Percentiles rank a stretch among this genome's conserved stretches.
Evolutionary conservation across 2,888 invertebrate genomes (phyloP).

Genomic region (Drosophila trichaetosa): DNA sequence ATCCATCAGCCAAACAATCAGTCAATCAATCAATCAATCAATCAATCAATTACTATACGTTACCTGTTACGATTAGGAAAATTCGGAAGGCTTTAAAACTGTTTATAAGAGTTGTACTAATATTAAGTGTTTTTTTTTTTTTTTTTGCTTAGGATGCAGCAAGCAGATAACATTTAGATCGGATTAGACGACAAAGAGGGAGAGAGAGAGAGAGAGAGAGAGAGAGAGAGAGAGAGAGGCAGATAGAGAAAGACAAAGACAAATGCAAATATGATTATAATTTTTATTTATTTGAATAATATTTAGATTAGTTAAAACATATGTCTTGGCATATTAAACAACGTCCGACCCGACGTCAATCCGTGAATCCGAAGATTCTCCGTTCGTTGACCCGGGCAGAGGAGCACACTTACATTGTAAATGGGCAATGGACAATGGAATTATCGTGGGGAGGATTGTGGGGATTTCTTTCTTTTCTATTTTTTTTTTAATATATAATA

Average conservation of each 20-base stretch:
- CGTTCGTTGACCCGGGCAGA: slow-evolving; percentile 14
- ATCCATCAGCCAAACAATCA: neutral
- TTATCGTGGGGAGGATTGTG: slow-evolving; percentile 4
- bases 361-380: slow-evolving; percentile 1
- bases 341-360: slow-evolving; percentile 19
- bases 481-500: slow-evolving; percentile 39
- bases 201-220: neutral
- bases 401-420: slow-evolving; percentile 54
- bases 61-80: neutral
- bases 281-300: slow-evolving; percentile 58
- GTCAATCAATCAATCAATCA: neutral
- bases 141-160: slow-evolving; percentile 6
- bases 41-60: neutral
- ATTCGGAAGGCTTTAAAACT: neutral
- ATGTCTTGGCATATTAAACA: slow-evolving; percentile 66
- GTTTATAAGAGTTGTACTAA: neutral
- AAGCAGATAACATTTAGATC: slow-evolving; percentile 7
- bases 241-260: slow-evolving; percentile 9
- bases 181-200: slow-evolving; percentile 1
- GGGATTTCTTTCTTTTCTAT: neutral
- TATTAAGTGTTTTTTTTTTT: neutral
- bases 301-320: slow-evolving; percentile 57
- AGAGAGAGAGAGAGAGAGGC: neutral
- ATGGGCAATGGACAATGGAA: slow-evolving; percentile 22
- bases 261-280: slow-evolving; percentile 23